Percentiles rank a stretch among this genome's conserved stretches.
These are phyloP conservation scores for Martes martes DNA, from an alignment of 2,113 vertebrate species.

Conservation along the genomic window DNA sequence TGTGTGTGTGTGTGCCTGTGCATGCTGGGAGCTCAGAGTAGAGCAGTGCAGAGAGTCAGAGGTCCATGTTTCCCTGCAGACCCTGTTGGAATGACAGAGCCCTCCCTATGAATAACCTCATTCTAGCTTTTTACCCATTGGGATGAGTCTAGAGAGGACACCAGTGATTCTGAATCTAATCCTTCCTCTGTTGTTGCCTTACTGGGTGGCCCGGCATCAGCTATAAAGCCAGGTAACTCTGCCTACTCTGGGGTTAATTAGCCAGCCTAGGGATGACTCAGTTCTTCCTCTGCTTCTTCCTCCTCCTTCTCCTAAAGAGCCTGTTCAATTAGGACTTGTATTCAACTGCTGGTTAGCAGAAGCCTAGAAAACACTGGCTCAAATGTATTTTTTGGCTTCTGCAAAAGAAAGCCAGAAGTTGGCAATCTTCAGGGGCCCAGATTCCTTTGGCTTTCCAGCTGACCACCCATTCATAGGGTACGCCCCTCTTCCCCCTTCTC, in stretches of 20 bases:
- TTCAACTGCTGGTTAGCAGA: neutral
- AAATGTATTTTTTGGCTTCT: neutral
- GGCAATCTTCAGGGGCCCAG: neutral
- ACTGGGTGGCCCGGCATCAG: neutral
- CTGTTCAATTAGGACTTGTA: neutral
- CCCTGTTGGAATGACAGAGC: neutral
- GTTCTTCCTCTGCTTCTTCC: neutral
- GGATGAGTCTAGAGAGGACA: neutral
- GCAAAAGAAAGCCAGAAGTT: neutral
- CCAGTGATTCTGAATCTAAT: neutral
- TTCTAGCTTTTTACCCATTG: neutral
- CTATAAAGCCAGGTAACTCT: neutral
- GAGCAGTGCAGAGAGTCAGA: neutral
- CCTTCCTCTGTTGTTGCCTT: neutral
- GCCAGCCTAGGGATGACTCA: neutral
- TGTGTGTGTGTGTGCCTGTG: accelerated
- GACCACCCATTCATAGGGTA: neutral
- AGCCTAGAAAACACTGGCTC: neutral
- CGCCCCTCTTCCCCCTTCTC: neutral
- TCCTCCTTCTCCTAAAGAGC: neutral
- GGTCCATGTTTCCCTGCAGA: neutral
- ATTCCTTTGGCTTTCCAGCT: neutral
- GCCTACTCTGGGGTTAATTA: neutral
- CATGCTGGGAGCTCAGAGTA: neutral
- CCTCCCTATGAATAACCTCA: neutral